Conservation (phyloP, 2,888 invertebrate species). For the Therioaphis trifolii region DNA sequence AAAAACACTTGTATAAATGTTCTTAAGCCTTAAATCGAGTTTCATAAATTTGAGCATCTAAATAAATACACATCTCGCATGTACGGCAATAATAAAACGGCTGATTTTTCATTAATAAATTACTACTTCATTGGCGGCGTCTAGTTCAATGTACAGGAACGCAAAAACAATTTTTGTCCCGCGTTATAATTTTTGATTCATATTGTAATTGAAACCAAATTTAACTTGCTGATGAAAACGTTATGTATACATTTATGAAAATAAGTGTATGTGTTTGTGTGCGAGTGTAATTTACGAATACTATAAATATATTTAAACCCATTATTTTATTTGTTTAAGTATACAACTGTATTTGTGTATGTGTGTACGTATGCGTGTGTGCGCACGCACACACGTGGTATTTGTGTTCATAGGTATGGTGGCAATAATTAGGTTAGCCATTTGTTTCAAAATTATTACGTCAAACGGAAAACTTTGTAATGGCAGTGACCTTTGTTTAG, state of each 20-base stretch:
- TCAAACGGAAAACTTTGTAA: neutral
- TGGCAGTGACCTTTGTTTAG: conserved; percentile 20
- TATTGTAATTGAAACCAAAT: neutral
- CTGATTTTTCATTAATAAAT: no score
- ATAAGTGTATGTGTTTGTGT: no score
- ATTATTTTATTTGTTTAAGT: no score
- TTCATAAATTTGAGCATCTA: neutral
- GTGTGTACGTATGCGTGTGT: neutral
- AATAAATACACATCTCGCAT: neutral
- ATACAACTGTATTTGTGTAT: neutral
- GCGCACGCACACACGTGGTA: neutral
- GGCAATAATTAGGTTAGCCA: neutral
- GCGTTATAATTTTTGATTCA: neutral
- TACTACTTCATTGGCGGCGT: neutral
- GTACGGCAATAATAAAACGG: no score
- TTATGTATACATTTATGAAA: neutral
- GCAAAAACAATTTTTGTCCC: neutral
- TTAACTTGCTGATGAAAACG: neutral
- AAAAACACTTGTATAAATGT: conserved; percentile 29
- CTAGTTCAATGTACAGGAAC: conserved; percentile 3
- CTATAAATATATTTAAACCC: no score
- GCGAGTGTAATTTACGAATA: no score
- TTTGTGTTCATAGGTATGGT: no score
- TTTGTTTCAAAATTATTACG: neutral
- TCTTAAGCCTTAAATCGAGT: neutral